A percentile compares a stretch with the other conserved stretches of the same genome.
Evolutionary conservation across 2,888 invertebrate species (phyloP).

Genomic region (Chrysolina americana): DNA sequence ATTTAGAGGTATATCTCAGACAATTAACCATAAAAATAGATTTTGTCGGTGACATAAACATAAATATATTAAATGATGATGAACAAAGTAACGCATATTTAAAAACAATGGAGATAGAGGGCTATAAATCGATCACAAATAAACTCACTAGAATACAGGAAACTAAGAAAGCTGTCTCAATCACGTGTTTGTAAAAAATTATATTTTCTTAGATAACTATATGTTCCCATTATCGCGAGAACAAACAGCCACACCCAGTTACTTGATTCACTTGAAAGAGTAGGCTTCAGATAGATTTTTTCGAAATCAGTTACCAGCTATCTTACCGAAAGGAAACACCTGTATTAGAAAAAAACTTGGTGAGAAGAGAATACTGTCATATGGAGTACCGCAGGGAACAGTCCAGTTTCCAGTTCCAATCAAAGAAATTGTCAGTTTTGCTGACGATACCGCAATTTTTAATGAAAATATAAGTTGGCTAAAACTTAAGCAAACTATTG

Average conservation of each 20-base stretch:
- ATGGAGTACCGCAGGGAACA: too few relatives aligned
- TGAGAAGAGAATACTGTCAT: too few relatives aligned
- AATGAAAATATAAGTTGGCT: too few relatives aligned
- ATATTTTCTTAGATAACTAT: background rate
- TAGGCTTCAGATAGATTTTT: background rate
- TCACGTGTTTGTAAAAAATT: background rate
- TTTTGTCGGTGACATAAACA: slow-evolving; percentile 11
- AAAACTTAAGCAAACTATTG: too few relatives aligned
- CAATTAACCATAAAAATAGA: background rate
- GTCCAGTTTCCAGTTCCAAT: too few relatives aligned
- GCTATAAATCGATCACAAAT: slow-evolving; percentile 1
- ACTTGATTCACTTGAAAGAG: too few relatives aligned
- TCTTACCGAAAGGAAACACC: background rate
- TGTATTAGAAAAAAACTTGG: background rate
- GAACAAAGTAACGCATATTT: too few relatives aligned
- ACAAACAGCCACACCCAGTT: background rate
- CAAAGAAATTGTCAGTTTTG: background rate
- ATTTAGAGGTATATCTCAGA: background rate
- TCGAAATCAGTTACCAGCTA: background rate
- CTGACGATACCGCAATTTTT: background rate
- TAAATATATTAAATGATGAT: too few relatives aligned
- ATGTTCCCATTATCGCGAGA: background rate
- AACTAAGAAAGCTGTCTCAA: background rate
- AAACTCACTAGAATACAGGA: slow-evolving; percentile 2
- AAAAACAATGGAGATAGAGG: slow-evolving; percentile 5